Evolutionary conservation across 2,888 invertebrate species (phyloP), one percentile per base, ranked within the genome.

Genomic region (Ethmia dodecea): DNA sequence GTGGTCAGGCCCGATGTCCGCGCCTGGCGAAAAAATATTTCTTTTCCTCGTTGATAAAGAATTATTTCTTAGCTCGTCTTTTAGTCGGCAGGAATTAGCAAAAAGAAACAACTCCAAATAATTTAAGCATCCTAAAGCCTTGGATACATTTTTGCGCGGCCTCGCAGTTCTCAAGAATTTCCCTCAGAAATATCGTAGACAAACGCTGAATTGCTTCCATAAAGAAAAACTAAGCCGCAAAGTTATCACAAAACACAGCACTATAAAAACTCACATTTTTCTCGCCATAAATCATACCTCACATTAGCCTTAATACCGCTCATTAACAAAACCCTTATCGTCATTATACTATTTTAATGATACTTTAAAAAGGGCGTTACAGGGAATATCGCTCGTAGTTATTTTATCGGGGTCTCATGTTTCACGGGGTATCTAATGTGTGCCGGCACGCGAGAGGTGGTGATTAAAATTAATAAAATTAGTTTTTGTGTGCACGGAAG

Each of bases 391-490:
- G 56, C 53, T 50, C 39, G 35, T 55, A 68, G 67, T 60, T 69
- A 71, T 73, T 73, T 74, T 73, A 81, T 74, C 70, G 65, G 53
- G 61, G 55, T n/a, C 62, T 62, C 67, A 77, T 81, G 72, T 71
- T 75, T 79, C 76, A 79, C 60, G 50, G 48, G 53, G 63, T 58
- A 68, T 63, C 71, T 81, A 86, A 86, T 83, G 84, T 76, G 54
- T 66, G 64, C 60, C 51, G 56, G 70, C 84, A 86, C 84, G 84
- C 84, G 49, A 79, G 52, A 55, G 45, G 49, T 49, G 71, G 74
- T 75, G 73, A 83, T 83, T 83, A 81, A 78, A 83, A 86, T 81
- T 84, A 83, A 81, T 81, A 83, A 81, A 80, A 83, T 77, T 78
- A 72, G 72, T 67, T 56, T 52, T 43, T 45, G 37, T 44, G 45